phyloP scores from a whole-genome alignment of 35 echinoderm and acorn worm genomes.

The Heliocidaris erythrogramma region DNA sequence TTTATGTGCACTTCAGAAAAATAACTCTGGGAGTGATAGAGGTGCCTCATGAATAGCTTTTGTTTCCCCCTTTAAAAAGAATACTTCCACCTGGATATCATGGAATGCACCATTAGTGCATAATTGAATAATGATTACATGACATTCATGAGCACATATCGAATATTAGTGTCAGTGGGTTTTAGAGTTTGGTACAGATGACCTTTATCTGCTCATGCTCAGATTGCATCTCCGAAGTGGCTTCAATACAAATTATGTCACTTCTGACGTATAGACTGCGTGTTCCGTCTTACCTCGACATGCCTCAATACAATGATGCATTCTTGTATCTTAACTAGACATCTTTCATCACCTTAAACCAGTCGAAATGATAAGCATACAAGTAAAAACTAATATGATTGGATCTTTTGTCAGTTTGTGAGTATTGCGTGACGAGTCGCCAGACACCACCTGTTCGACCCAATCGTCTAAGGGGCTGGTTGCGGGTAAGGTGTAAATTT shows the following conservation, averaged over 20 bases:
- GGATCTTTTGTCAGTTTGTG: background rate
- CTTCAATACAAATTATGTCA: background rate
- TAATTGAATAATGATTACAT: too few species aligned
- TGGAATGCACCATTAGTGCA: too few species aligned
- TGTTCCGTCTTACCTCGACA: background rate
- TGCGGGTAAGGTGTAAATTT: background rate
- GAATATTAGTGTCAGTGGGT: too few species aligned
- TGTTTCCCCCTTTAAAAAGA: too few species aligned
- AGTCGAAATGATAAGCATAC: background rate
- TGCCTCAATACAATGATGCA: background rate
- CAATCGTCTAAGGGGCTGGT: slow-evolving; percentile 6
- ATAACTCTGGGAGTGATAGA: too few species aligned
- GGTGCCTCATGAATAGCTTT: too few species aligned
- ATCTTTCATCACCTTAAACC: background rate
- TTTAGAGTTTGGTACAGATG: too few species aligned
- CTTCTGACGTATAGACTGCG: background rate
- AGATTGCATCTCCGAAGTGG: too few species aligned
- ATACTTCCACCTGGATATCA: too few species aligned
- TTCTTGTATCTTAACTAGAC: background rate
- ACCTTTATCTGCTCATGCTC: too few species aligned
- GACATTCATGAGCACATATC: too few species aligned
- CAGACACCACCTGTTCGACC: background rate
- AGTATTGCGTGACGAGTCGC: background rate
- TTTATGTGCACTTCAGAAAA: too few species aligned
- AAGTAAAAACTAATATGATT: background rate